Conservation (phyloP, 1,140 invertebrate species). For the Ceratina japonica region DNA sequence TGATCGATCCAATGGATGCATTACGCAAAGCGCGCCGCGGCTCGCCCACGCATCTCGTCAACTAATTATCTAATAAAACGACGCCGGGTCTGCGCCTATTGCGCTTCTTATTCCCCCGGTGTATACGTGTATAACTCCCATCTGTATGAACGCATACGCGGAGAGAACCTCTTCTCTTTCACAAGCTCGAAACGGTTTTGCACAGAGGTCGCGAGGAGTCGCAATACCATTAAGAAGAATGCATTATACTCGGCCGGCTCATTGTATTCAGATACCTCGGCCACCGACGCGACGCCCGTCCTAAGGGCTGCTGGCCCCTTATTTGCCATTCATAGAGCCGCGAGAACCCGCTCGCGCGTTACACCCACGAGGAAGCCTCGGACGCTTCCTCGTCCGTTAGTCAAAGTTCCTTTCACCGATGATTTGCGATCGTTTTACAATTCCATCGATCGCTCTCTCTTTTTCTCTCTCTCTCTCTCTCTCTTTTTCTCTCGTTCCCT, state of each 20-base stretch:
- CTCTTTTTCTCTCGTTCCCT: neutral
- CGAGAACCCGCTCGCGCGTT: conserved; percentile 59
- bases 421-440: conserved; percentile 13
- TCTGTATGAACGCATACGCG: neutral
- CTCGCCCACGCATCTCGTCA: conserved; percentile 59
- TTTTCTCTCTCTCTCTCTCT: neutral
- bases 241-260: conserved; percentile 66
- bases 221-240: conserved; percentile 67
- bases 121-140: neutral
- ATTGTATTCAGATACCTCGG: conserved; percentile 75
- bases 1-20: conserved; percentile 48
- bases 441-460: neutral
- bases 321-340: conserved; percentile 74
- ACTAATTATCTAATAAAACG: conserved; percentile 63
- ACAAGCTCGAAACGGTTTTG: conserved; percentile 13
- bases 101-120: neutral
- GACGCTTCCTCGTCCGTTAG: conserved; percentile 17
- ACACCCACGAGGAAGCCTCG: conserved; percentile 56
- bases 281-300: conserved; percentile 42
- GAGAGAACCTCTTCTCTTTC: neutral
- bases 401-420: neutral
- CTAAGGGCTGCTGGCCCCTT: conserved; percentile 49
- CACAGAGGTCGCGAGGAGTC: conserved; percentile 59
- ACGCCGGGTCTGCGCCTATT: conserved; percentile 40
- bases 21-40: conserved; percentile 54